Evolutionary conservation across 2,888 invertebrate species (phyloP), one percentile per base, ranked within the genome.

Genomic region (Aromia moschata): DNA sequence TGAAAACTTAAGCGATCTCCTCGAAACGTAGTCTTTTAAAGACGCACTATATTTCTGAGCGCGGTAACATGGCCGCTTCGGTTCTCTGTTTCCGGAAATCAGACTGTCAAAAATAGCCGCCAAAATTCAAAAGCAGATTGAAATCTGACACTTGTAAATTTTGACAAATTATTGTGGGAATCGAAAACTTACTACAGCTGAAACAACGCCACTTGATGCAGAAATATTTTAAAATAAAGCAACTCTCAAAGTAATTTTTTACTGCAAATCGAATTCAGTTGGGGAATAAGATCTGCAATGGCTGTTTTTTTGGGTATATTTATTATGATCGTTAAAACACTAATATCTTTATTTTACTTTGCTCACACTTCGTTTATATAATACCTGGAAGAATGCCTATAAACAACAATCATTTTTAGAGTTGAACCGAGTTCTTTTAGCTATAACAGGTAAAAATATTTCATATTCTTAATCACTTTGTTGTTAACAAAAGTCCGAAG

Each of bases 71-170:
- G 62, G 68, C 65, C 54, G 66, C 46, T 63, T 56, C 36, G 33
- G 53, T 60, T 18, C 62, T 56, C 25, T 51, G 58, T 59, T 62
- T 64, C 70, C 69, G 70, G 68, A 67, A 56, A 61, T 58, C 44
- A 45, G 54, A 45, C 65, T 70, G 70, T 70, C 70, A 70, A 58
- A 37, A 56, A 54, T 62, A 63, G 60, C 66, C 70, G 70, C 70
- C 68, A 68, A 69, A 64, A 61, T 60, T 69, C 60, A 65, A 70
- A 70, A 58, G 49, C 31, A 59, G 36, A 36, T 12, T 60, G 62
- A 62, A 56, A 62, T 58, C 53, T 60, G 57, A 56, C 62, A 65
- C 64, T 62, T 65, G 62, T 62, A 61, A 65, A 62, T 65, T 65
- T 65, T 65, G 64, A 65, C 64, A 65, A 60, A 60, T 10, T 15